phyloP scores from a whole-genome alignment of 2,888 invertebrate species.

The Thelaira solivaga region DNA sequence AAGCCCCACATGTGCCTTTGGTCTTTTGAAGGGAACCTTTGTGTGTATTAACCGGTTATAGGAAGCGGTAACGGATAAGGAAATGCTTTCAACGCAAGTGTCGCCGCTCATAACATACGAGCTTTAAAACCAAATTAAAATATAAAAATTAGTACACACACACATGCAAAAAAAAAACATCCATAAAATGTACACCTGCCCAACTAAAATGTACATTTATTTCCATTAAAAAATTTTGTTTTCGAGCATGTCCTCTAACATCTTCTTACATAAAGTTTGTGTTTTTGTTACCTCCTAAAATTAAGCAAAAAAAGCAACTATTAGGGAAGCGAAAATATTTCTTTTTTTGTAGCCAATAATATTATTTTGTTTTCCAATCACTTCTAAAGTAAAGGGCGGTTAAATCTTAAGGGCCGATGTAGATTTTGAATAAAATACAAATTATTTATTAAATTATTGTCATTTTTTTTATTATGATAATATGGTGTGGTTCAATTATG shows the following conservation, averaged over 20 bases:
- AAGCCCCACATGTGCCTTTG: conserved; percentile 24
- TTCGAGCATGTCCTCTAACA: too few species aligned
- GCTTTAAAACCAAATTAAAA: conserved; percentile 30
- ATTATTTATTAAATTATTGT: too few species aligned
- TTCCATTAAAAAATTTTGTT: conserved; percentile 41
- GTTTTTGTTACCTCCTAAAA: background rate
- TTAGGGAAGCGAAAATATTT: too few species aligned
- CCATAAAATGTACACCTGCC: conserved; percentile 8
- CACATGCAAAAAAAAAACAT: background rate
- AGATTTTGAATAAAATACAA: too few species aligned
- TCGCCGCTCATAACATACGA: conserved; percentile 65
- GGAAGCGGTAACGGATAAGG: conserved; percentile 50
- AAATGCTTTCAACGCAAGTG: conserved; percentile 70
- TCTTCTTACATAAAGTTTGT: background rate
- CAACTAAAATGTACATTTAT: conserved; percentile 30
- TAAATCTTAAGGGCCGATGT: too few species aligned
- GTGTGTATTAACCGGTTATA: conserved; percentile 1
- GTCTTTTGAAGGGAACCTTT: conserved; percentile 5
- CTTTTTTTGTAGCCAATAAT: too few species aligned
- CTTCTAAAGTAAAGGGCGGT: too few species aligned
- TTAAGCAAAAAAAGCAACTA: too few species aligned
- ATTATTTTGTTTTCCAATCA: too few species aligned
- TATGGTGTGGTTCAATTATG: too few species aligned
- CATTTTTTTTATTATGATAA: too few species aligned
- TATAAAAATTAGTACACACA: background rate